A percentile compares a stretch with the other conserved stretches of the same genome.
These are phyloP conservation scores for Cottoperca gobio DNA, from an alignment of 2,797 vertebrate genomes.

Conservation along the genomic window DNA sequence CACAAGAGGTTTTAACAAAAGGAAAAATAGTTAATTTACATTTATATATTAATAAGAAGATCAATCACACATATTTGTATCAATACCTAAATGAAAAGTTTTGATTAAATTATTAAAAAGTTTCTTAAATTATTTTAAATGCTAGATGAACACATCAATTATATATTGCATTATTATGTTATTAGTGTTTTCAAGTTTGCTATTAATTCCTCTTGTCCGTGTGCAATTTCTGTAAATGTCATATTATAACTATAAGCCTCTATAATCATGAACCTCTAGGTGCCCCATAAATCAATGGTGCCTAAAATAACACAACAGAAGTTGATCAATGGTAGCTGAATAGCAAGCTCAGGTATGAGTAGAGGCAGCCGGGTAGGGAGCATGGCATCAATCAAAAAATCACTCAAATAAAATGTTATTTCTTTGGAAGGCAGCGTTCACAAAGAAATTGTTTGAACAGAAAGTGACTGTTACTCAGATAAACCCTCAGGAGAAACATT, in stretches of 20 bases:
- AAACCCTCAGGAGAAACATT: background rate
- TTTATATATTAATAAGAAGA: background rate
- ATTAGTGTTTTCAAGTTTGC: background rate
- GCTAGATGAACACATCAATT: background rate
- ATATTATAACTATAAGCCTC: background rate
- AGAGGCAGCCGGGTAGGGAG: constrained; percentile 28
- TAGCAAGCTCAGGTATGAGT: constrained; percentile 18
- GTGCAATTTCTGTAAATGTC: constrained; percentile 2
- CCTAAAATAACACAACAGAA: constrained; percentile 28
- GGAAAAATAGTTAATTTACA: background rate
- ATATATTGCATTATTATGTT: background rate
- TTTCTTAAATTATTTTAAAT: background rate
- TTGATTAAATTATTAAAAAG: background rate
- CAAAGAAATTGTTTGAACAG: constrained; percentile 40
- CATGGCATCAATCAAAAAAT: constrained; percentile 34
- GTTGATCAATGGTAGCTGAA: constrained; percentile 8
- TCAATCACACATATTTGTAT: background rate
- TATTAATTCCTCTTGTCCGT: constrained; percentile 9
- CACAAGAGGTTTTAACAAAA: constrained; percentile 18
- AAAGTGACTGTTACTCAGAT: background rate
- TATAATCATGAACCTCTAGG: background rate
- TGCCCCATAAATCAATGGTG: constrained; percentile 39
- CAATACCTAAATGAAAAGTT: background rate
- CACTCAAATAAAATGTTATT: constrained; percentile 26
- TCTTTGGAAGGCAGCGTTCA: constrained; percentile 53